Evolutionary conservation across 2,113 vertebrate species (phyloP).

Genomic region (Apteryx owenii): DNA sequence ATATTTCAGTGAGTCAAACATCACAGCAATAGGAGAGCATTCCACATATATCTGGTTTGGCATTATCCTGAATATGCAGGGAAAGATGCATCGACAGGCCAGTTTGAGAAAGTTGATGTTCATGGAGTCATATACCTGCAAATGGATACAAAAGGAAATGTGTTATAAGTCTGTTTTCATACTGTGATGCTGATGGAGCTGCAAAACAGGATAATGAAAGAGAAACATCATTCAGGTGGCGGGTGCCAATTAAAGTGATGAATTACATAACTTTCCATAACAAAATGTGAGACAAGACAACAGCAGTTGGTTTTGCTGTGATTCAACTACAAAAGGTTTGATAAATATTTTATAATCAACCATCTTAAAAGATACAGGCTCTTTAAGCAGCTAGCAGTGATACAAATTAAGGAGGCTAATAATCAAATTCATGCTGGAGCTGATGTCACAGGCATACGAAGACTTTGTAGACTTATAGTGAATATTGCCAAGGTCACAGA

Average conservation of each 20-base stretch:
- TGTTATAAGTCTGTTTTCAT: background rate
- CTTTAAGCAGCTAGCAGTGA: constrained; percentile 20
- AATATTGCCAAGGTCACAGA: background rate
- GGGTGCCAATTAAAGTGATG: background rate
- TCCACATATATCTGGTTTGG: background rate
- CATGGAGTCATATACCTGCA: background rate
- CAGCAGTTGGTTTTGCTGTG: background rate
- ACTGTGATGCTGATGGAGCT: background rate
- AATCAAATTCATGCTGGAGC: background rate
- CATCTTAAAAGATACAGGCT: background rate
- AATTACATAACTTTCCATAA: background rate
- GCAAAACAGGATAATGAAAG: background rate
- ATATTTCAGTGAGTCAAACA: constrained; percentile 26
- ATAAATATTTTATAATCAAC: constrained; percentile 19
- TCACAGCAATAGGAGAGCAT: background rate
- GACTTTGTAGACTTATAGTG: background rate
- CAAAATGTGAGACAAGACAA: background rate
- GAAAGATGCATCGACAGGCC: background rate
- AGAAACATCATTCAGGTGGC: background rate
- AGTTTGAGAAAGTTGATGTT: background rate
- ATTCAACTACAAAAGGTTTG: background rate
- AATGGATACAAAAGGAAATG: background rate
- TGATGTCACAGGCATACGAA: background rate
- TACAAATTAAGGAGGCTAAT: constrained; percentile 23
- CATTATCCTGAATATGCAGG: background rate